phyloP scores from a whole-genome alignment of 2,797 vertebrate species.

The Ctenochaetus hawaiiensis region DNA sequence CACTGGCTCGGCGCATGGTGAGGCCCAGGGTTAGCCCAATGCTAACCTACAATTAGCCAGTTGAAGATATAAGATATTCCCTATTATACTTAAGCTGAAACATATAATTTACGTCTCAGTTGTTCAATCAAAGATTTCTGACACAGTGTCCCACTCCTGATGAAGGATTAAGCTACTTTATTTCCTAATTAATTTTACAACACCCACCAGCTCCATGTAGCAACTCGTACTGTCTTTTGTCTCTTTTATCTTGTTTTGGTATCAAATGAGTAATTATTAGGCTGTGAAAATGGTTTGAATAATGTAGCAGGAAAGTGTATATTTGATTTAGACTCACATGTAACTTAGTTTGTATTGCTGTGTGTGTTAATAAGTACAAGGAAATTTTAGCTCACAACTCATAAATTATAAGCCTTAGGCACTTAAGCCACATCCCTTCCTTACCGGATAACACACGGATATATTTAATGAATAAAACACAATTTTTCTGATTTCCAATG shows the following conservation, averaged over 20 bases:
- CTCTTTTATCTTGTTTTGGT: background rate
- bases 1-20: constrained; percentile 67
- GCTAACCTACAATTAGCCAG: constrained; percentile 56
- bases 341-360: background rate
- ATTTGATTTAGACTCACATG: too few relatives aligned
- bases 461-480: background rate
- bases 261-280: background rate
- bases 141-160: accelerated
- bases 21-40: constrained; percentile 58
- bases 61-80: background rate
- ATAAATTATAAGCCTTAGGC: background rate
- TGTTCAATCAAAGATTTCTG: accelerated
- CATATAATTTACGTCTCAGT: accelerated
- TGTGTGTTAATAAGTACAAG: too few relatives aligned
- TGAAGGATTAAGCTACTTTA: accelerated
- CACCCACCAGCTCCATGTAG: constrained; percentile 2
- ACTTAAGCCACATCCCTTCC: background rate
- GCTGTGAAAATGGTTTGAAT: too few relatives aligned
- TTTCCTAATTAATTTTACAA: background rate
- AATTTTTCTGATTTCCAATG: too few relatives aligned
- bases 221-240: constrained; percentile 42
- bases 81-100: accelerated
- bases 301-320: background rate
- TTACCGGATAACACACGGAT: background rate
- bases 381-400: background rate